These are phyloP conservation scores for Rhabditoides inermis DNA, from an alignment of 2,888 invertebrate genomes.

Conservation along the genomic window DNA sequence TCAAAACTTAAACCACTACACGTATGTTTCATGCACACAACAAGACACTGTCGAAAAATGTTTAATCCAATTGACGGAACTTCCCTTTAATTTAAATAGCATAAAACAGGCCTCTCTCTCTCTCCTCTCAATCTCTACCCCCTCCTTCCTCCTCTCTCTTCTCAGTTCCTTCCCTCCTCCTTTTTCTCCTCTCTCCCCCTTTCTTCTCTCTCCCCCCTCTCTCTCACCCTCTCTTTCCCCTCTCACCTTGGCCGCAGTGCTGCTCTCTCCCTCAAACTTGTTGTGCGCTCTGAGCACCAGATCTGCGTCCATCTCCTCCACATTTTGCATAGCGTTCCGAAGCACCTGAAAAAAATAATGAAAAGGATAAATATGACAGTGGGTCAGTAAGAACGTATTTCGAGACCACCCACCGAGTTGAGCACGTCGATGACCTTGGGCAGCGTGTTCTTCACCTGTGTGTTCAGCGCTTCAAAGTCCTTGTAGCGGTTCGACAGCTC, in stretches of 20 bases:
- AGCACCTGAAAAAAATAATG: slow-evolving; percentile 18
- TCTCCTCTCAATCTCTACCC: too few species aligned
- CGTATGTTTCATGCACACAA: too few species aligned
- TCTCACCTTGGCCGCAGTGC: neutral
- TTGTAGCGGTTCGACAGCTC: slow-evolving; percentile 11
- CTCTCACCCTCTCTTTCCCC: too few species aligned
- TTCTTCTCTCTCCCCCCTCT: too few species aligned
- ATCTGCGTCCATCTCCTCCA: slow-evolving; percentile 12
- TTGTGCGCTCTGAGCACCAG: slow-evolving; percentile 15
- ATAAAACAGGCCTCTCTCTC: too few species aligned
- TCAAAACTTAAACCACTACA: too few species aligned
- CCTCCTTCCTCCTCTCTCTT: too few species aligned
- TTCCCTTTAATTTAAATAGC: too few species aligned
- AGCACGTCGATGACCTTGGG: slow-evolving; percentile 36
- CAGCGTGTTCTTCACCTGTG: slow-evolving; percentile 37
- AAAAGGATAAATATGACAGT: neutral
- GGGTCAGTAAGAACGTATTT: neutral
- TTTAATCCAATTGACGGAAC: too few species aligned
- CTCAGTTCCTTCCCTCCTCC: too few species aligned
- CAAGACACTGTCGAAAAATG: too few species aligned
- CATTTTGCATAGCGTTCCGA: slow-evolving; percentile 19
- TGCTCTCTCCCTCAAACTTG: slow-evolving; percentile 15
- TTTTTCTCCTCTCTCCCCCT: too few species aligned
- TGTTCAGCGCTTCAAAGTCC: slow-evolving; percentile 44
- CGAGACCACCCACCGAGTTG: slow-evolving; percentile 13